phyloP scores from a whole-genome alignment of 2,797 vertebrate species.

The Melanotaenia maccullochi region DNA sequence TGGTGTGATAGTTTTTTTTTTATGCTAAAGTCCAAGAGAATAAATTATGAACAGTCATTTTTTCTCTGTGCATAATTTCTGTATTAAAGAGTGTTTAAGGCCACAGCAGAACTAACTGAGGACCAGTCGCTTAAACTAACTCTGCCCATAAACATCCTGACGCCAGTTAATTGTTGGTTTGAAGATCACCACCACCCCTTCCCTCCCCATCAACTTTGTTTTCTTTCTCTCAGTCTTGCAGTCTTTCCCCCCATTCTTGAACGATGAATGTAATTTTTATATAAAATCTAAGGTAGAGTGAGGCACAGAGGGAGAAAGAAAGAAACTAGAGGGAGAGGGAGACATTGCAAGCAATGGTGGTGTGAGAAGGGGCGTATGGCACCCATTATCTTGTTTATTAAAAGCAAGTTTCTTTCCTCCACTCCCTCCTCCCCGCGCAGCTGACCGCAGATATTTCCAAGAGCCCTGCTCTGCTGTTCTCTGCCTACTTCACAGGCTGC shows the following conservation, averaged over 20 bases:
- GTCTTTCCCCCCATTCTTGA: slow-evolving; percentile 62
- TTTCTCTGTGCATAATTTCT: slow-evolving; percentile 51
- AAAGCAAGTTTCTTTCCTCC: slow-evolving; percentile 84
- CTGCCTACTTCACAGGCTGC: slow-evolving; percentile 76
- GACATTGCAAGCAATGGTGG: slow-evolving; percentile 64
- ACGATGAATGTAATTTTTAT: slow-evolving; percentile 60
- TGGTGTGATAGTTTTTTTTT: slow-evolving; percentile 14
- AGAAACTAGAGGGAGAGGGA: slow-evolving; percentile 25
- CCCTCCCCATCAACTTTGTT: slow-evolving; percentile 41
- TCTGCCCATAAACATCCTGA: slow-evolving; percentile 82
- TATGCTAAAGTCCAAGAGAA: slow-evolving; percentile 22
- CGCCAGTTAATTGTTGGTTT: slow-evolving; percentile 85
- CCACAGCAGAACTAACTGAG: slow-evolving; percentile 65
- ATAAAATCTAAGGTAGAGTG: slow-evolving; percentile 48
- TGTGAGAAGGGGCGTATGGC: slow-evolving; percentile 84
- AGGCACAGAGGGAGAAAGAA: slow-evolving; percentile 25
- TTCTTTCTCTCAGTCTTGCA: slow-evolving; percentile 54
- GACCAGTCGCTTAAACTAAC: slow-evolving; percentile 80
- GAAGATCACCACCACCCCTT: slow-evolving; percentile 61
- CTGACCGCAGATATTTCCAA: slow-evolving; percentile 89
- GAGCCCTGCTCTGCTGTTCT: slow-evolving; percentile 69
- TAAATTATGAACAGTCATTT: slow-evolving; percentile 46
- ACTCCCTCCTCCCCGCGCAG: slow-evolving; percentile 78
- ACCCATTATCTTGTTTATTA: slow-evolving; percentile 93
- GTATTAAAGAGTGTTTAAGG: slow-evolving; percentile 68